These are phyloP conservation scores for Dallia pectoralis DNA, from an alignment of 2,797 vertebrate species.

Conservation along the genomic window DNA sequence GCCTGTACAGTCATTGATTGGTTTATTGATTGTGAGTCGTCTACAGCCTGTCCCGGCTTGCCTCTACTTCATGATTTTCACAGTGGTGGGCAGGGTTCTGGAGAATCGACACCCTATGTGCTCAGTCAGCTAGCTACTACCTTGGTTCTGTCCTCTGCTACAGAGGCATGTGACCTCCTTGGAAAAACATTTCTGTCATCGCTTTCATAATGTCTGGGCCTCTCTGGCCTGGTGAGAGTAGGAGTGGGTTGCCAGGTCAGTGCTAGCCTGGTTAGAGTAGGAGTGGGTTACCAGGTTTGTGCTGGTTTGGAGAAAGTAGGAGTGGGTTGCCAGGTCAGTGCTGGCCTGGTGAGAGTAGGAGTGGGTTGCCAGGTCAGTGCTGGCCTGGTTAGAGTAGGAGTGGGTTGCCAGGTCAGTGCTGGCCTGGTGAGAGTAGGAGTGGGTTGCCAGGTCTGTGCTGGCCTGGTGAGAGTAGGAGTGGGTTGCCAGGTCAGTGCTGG, in stretches of 20 bases:
- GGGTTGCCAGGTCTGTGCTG: no score
- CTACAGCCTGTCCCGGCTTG: constrained; percentile 5
- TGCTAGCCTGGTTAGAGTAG: constrained; percentile 55
- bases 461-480: no score
- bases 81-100: neutral
- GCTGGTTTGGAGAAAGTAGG: no score
- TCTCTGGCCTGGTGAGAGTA: constrained; percentile 51
- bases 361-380: no score
- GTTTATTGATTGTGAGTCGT: neutral
- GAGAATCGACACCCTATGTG: neutral
- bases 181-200: constrained; percentile 69
- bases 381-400: no score
- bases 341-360: no score
- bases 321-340: no score
- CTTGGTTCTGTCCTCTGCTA: constrained; percentile 54
- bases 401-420: no score
- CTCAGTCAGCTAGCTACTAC: constrained; percentile 44
- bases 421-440: no score
- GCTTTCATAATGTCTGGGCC: constrained; percentile 69
- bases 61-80: constrained; percentile 40
- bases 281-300: no score
- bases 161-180: constrained; percentile 68
- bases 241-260: constrained; percentile 63
- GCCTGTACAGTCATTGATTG: neutral
- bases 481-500: no score